A percentile compares a stretch with the other conserved stretches of the same genome.
These are phyloP conservation scores for Habroteleia sp. DNA, from an alignment of 2,888 invertebrate species.

Conservation along the genomic window DNA sequence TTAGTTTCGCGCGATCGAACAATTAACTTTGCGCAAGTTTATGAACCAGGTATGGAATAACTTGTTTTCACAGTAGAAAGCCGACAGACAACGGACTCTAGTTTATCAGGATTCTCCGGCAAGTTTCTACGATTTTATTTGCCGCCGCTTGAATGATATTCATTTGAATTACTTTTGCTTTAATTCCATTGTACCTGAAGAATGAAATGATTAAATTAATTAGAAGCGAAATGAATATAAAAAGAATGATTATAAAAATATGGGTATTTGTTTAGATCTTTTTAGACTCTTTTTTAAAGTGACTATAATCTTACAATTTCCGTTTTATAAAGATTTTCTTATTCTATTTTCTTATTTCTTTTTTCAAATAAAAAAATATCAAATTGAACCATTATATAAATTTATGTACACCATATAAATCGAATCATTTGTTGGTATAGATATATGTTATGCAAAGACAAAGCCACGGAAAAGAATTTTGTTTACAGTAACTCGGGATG, in stretches of 20 bases:
- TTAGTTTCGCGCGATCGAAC: conserved; percentile 18
- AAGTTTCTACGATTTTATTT: conserved; percentile 25
- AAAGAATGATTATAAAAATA: no score
- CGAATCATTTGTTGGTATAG: conserved; percentile 6
- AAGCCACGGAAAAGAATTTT: conserved; percentile 21
- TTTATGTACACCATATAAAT: conserved; percentile 9
- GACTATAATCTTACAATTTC: no score
- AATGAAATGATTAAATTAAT: no score
- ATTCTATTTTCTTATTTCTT: no score
- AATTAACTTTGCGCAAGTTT: conserved; percentile 14
- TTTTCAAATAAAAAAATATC: no score
- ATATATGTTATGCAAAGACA: conserved; percentile 23
- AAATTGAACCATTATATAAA: no score
- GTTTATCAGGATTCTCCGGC: conserved; percentile 19
- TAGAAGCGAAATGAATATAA: no score
- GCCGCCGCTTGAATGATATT: conserved; percentile 21
- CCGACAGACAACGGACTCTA: conserved; percentile 9
- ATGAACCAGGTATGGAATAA: conserved; percentile 20
- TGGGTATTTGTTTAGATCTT: no score
- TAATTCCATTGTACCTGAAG: no score
- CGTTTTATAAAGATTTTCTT: no score
- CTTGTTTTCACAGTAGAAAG: conserved; percentile 38
- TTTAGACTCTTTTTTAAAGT: no score
- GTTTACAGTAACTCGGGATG: neutral
- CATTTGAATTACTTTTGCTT: conserved; percentile 13